Evolutionary conservation across 1,140 invertebrate genomes (phyloP).

Genomic region (Alviniconcha marisindica): DNA sequence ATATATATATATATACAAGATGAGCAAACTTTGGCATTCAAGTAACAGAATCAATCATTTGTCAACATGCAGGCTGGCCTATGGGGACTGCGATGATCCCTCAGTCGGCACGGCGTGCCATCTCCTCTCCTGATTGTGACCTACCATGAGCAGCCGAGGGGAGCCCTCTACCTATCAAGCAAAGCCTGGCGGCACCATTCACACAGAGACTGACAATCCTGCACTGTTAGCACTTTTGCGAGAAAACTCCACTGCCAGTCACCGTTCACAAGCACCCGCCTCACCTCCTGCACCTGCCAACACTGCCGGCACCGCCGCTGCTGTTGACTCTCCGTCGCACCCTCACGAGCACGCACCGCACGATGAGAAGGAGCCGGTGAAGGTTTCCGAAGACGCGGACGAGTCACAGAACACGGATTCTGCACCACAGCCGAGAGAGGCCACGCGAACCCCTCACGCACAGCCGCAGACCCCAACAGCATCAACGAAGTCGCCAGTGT

Average conservation of each 20-base stretch:
- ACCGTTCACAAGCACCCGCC: background rate
- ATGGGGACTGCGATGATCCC: background rate
- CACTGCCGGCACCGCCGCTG: background rate
- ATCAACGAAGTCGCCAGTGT: background rate
- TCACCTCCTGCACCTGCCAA: too few relatives aligned
- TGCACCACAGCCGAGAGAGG: background rate
- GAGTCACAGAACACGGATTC: background rate
- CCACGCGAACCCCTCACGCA: background rate
- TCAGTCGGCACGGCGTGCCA: background rate
- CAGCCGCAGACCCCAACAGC: background rate
- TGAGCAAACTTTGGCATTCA: background rate
- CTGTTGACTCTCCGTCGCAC: too few relatives aligned
- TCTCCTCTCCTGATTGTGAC: background rate
- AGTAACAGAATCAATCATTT: background rate
- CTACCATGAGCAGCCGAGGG: slow-evolving; percentile 24
- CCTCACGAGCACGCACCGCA: background rate
- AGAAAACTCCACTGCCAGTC: background rate
- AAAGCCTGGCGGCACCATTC: slow-evolving; percentile 21
- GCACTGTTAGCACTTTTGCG: background rate
- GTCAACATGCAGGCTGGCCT: background rate
- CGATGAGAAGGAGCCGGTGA: background rate
- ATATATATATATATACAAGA: background rate
- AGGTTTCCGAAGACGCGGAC: background rate
- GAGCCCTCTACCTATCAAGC: background rate
- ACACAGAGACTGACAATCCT: slow-evolving; percentile 21